Evolutionary conservation across 2,113 vertebrate genomes (phyloP), one percentile per base, ranked within the genome.

Genomic region (Alligator sinensis): DNA sequence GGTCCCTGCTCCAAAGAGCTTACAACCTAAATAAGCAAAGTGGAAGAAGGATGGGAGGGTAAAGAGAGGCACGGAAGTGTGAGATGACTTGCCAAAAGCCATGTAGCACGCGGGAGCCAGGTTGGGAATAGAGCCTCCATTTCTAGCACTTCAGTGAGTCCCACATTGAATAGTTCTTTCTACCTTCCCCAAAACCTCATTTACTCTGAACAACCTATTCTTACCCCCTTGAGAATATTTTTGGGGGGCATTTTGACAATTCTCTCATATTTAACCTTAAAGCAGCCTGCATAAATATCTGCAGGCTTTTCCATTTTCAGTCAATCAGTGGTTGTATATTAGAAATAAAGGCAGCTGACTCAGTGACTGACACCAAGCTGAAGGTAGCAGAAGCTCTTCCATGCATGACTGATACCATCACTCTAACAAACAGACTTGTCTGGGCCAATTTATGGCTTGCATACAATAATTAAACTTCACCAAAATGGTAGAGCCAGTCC

Each of bases 391-490:
- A 54, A 63, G 62, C 80, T 88, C 87, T 81, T 89, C 81, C 27
- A 19, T 30, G n/a, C 61, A n/a, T 0, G 0, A 9, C 17, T 0
- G 22, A 88, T 76, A 75, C 83, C 74, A 0, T 97, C 86, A 92
- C 63, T 84, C 87, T 57, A 68, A 55, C 85, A 62, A 95, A 18
- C 94, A 28, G 25, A 96, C 96, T 93, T 84, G 87, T 95, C 97
- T 58, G 5, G 94, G 93, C 96, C 57, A 68, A 97, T 93, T n/a
- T 0, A 91, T 86, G 86, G 86, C 96, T 92, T 94, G 80, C 86
- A 93, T 84, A 79, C 84, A 82, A 93, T 98, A 97, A 97, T 98
- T 98, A 98, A 94, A 95, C 82, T 92, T 87, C n/a, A 4, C 91
- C 87, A 5, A 91, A 94, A 96, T 77, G 61, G 95, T 92, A 94